These are phyloP conservation scores for Melanostoma mellinum DNA, from an alignment of 2,888 invertebrate species.

Conservation along the genomic window DNA sequence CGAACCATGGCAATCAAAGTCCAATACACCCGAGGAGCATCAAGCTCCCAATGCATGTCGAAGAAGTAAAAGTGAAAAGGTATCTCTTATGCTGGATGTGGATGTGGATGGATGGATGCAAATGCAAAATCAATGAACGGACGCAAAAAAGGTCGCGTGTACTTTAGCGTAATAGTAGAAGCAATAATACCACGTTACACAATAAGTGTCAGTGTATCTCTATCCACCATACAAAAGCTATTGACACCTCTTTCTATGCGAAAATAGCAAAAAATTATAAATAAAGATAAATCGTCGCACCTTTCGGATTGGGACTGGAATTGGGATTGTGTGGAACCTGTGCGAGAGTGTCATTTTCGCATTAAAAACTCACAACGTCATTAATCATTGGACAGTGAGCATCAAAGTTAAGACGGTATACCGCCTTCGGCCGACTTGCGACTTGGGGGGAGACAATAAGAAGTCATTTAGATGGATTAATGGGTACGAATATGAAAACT, in stretches of 20 bases:
- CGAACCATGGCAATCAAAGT: slow-evolving; percentile 55
- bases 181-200: slow-evolving; percentile 56
- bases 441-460: slow-evolving; percentile 17
- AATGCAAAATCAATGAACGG: slow-evolving; percentile 37
- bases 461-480: slow-evolving; percentile 52
- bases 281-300: slow-evolving; percentile 40
- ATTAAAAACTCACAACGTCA: slow-evolving; percentile 41
- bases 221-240: slow-evolving; percentile 33
- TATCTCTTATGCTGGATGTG: slow-evolving; percentile 19
- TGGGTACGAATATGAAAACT: slow-evolving; percentile 39
- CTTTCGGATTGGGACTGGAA: slow-evolving; percentile 33
- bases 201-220: slow-evolving; percentile 20
- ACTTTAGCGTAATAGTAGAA: slow-evolving; percentile 58
- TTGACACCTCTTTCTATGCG: slow-evolving; percentile 55
- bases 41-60: neutral
- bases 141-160: slow-evolving; percentile 44
- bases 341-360: slow-evolving; percentile 40
- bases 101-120: neutral
- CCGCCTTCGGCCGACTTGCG: neutral
- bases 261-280: slow-evolving; percentile 11
- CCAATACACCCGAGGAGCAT: slow-evolving; percentile 48
- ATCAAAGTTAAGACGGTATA: slow-evolving; percentile 1
- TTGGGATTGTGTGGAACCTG: neutral
- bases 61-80: slow-evolving; percentile 64
- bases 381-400: slow-evolving; percentile 49